Percentiles rank a stretch among this genome's conserved stretches.
Evolutionary conservation across 2,888 invertebrate species (phyloP).

Genomic region (Mongoloraphidia duomilia): DNA sequence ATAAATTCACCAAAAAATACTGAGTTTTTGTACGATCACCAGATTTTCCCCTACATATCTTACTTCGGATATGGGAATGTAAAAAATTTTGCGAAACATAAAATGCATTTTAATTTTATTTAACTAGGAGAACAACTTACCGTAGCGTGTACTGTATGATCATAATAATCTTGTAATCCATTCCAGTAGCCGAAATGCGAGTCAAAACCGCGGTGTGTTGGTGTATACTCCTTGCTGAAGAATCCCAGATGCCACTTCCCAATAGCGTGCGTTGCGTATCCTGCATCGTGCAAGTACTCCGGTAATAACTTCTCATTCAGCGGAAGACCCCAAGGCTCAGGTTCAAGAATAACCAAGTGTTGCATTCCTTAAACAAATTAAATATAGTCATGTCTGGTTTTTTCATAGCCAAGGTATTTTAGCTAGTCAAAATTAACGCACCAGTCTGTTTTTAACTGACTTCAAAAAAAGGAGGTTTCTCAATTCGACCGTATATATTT

Average conservation of each 20-base stretch:
- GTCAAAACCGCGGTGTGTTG: conserved; percentile 63
- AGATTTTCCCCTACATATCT: too few species aligned
- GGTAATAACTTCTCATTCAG: conserved; percentile 40
- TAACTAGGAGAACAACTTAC: conserved; percentile 23
- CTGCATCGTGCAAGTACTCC: conserved; percentile 46
- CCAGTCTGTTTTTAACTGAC: too few species aligned
- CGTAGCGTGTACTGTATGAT: conserved; percentile 37
- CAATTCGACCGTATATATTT: too few species aligned
- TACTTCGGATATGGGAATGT: too few species aligned
- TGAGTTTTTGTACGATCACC: too few species aligned
- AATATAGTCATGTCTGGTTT: too few species aligned
- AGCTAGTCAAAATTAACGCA: too few species aligned
- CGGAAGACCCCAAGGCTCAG: conserved; percentile 61
- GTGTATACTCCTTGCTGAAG: conserved; percentile 53
- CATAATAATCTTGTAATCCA: conserved; percentile 68
- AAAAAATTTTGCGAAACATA: too few species aligned
- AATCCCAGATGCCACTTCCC: conserved; percentile 85
- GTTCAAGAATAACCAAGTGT: conserved; percentile 50
- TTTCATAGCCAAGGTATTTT: too few species aligned
- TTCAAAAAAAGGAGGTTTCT: too few species aligned
- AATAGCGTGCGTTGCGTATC: conserved; percentile 61
- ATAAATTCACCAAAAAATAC: too few species aligned
- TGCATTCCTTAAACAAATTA: conserved; percentile 44
- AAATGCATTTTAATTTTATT: too few species aligned
- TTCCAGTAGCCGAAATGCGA: conserved; percentile 75